These are phyloP conservation scores for Julus scandinavius DNA, from an alignment of 2,888 invertebrate species.

Conservation along the genomic window DNA sequence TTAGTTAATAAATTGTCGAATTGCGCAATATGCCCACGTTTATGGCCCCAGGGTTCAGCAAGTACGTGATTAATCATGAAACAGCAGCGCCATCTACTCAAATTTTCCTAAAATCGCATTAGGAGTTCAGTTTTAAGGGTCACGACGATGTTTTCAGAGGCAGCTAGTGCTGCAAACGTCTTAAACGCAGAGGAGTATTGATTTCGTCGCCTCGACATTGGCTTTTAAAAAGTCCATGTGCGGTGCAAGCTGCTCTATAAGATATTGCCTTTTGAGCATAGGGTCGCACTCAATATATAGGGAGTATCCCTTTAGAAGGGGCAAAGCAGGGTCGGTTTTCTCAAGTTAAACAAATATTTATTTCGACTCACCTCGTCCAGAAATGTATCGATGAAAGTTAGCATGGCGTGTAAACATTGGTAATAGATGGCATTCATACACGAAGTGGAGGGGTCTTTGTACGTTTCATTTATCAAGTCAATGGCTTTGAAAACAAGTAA, in stretches of 20 bases:
- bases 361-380: constrained; percentile 27
- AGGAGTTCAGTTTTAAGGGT: constrained; percentile 26
- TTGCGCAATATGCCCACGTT: constrained; percentile 20
- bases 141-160: background rate
- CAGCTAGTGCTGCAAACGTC: background rate
- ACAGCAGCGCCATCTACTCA: background rate
- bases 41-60: constrained; percentile 10
- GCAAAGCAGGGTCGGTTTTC: background rate
- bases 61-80: background rate
- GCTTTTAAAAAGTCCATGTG: background rate
- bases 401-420: constrained; percentile 33
- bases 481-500: background rate
- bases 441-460: background rate
- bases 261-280: constrained; percentile 27
- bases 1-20: background rate
- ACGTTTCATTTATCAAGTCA: background rate
- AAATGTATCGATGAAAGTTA: constrained; percentile 14
- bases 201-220: background rate
- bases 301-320: background rate
- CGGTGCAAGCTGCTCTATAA: background rate
- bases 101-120: background rate
- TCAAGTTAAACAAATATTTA: constrained; percentile 2
- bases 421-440: constrained; percentile 6
- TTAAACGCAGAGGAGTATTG: background rate
- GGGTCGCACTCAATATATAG: background rate